Base-by-base conservation (phyloP, 2,888 invertebrate genomes). In the Gonocerus acuteangulatus region DNA sequence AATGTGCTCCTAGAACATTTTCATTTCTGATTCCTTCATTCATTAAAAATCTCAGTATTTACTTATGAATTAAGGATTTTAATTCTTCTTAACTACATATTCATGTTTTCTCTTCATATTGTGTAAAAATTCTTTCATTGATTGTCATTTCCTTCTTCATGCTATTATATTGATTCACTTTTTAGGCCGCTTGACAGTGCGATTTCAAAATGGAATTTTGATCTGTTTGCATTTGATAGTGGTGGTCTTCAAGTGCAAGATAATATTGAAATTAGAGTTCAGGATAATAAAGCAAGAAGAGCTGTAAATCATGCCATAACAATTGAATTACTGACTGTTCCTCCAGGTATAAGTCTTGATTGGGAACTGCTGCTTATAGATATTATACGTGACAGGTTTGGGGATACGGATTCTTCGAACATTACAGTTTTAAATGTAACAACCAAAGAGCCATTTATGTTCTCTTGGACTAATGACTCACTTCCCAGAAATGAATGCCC, bases 391-490 rank as follows among this genome's bases (percentile, higher is more conserved):
- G 72, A 71, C 58, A 47, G 68, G 13, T 68, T 68, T 58, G 61
- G 61, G 16, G 76, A 77, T 70, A 71, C 69, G 63, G 77, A 84
- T 67, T 75, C 81, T 72, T 80, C 81, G 21, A 82, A 85, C 61
- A 80, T 91, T 65, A 85, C 85, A 0, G 86, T 90, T 0, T 77
- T 86, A 51, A 79, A 80, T 36, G 80, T 83, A 19, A 83, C 84
- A 36, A 63, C 61, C 15, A 59, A 57, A 79, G 75, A 32, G 82
- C 79, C 80, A 70, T 83, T 79, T 68, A 82, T 82, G 69, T 89
- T 82, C 72, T 85, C 83, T 27, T 91, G 89, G 89, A 86, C 90
- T 16, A 95, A 95, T 71, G 91, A 90, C 68, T 87, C 89, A 6
- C 73, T 94, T 68, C 85, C 89, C 0, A 85, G 85, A 51, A 83